Evolutionary conservation across 2,888 invertebrate genomes (phyloP).

Genomic region (Acanthococcus lagerstroemiae): DNA sequence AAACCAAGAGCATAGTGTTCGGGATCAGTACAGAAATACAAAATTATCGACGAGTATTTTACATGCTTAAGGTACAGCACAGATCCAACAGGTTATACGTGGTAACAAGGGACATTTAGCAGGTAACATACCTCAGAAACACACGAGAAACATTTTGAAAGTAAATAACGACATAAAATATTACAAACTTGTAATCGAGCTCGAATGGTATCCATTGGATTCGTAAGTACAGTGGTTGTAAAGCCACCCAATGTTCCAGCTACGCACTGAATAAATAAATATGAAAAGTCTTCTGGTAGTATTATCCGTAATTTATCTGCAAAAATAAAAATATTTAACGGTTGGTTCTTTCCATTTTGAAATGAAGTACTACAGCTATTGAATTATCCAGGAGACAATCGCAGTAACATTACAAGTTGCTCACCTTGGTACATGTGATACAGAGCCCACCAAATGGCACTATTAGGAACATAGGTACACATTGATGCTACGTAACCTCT

Average conservation of each 20-base stretch:
- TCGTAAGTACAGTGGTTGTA: slow-evolving; percentile 86
- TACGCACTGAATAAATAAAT: slow-evolving; percentile 74
- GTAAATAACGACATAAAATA: background rate
- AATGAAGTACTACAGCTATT: too few relatives aligned
- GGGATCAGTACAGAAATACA: background rate
- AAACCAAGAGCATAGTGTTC: background rate
- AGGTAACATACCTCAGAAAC: too few relatives aligned
- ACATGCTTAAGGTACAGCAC: too few relatives aligned
- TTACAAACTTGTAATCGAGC: slow-evolving; percentile 71
- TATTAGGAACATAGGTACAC: slow-evolving; percentile 88
- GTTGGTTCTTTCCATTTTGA: too few relatives aligned
- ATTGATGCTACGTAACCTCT: slow-evolving; percentile 86
- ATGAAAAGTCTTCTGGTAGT: slow-evolving; percentile 65
- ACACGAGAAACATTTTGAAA: too few relatives aligned
- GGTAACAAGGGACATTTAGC: too few relatives aligned
- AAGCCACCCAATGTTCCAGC: slow-evolving; percentile 88
- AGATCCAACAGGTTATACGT: too few relatives aligned
- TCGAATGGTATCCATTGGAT: slow-evolving; percentile 86
- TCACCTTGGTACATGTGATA: slow-evolving; percentile 88
- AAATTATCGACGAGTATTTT: background rate
- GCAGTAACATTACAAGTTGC: background rate
- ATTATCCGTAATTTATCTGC: slow-evolving; percentile 66
- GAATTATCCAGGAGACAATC: too few relatives aligned
- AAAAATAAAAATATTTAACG: too few relatives aligned
- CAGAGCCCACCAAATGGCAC: slow-evolving; percentile 95